Base-by-base conservation (phyloP, 2,888 invertebrate species). In the Eugnorisma glareosa region DNA sequence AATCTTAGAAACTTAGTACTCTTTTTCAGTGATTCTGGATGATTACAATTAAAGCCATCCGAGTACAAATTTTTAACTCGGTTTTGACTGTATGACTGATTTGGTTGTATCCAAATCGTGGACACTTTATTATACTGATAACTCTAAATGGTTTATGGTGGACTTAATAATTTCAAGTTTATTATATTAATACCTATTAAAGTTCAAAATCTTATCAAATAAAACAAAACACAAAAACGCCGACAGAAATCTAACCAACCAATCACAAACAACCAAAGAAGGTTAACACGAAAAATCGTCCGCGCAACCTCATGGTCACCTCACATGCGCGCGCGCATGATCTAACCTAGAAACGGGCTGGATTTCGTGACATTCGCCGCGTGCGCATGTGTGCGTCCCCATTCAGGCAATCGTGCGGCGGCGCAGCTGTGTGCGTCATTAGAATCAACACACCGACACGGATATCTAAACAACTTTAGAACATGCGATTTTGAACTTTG, bases 261-360 rank as follows among this genome's bases (percentile, higher is more conserved):
- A 67, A 45, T 63, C 77, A 15, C 51, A 67, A 15, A 71, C 31
- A 11, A 28, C 78, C 75, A 43, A 66, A 83, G 40, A 81, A 86
- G 87, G 84, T 84, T 78, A 85, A 85, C 68, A 75, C 80, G 76
- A 82, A 87, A 88, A 88, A 71, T 45, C 57, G 86, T 84, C 86
- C 79, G 69, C 70, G 24, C 63, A 73, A 82, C 82, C 70, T 77
- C 90, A 91, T 94, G 92, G 95, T 83, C 91, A 92, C 92, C 86
- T 81, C 75, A 90, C 81, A 83, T 88, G 94, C 95, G 95, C 95
- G 90, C 91, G 94, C 95, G 95, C 95, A 93, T 91, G 90, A 88
- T 94, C 93, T 95, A 96, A 96, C 96, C 96, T 96, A 96, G 94
- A 96, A 96, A 95, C 95, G 91, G 90, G 93, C 93, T 94, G 91